Evolutionary conservation across 2,113 vertebrate species (phyloP), one percentile per base, ranked within the genome.

Genomic region (Corythaixoides concolor): DNA sequence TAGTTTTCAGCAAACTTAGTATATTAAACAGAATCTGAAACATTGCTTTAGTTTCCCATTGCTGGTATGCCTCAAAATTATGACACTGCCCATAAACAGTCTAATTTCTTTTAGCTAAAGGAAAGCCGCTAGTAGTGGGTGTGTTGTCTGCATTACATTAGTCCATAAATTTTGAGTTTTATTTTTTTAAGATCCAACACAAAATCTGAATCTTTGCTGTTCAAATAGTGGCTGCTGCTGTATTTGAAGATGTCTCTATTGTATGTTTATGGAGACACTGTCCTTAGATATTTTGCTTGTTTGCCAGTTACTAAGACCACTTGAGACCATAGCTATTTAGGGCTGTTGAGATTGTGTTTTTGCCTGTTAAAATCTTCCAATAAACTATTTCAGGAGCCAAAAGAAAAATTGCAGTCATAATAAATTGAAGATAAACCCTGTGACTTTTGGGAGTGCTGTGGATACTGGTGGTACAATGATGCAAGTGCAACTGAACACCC

Each of bases 261-360:
- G 8, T 8, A 7, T 23, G 53, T 26, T 64, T 43, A 14, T 63
- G 13, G 14, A 70, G 20, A 58, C 2, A 15, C 14, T 69, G 27
- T 73, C 11, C 28, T 62, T 56, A 55, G 6, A 4, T 87, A 8
- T 33, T 77, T 58, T 37, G 16, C 37, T 69, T 67, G 45, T 82
- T 85, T 63, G 9, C 21, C 15, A 6, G 2, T 35, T 77, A 22
- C 59, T 53, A 63, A 52, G 28, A 64, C 23, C 0, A 0, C 12
- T 77, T 60, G 72, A 70, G 15, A 59, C 20, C 16, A 37, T 14
- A 74, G 22, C 5, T 11, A 26, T 49, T 64, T 52, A 49, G 5
- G 33, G 7, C 26, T 7, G 4, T 17, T 67, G 26, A 5, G 3
- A 2, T 37, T 70, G 6, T 52, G 32, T 62, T 17, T 15, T 26